These are phyloP conservation scores for Zeugodacus cucurbitae DNA, from an alignment of 1,140 invertebrate species.

Conservation along the genomic window DNA sequence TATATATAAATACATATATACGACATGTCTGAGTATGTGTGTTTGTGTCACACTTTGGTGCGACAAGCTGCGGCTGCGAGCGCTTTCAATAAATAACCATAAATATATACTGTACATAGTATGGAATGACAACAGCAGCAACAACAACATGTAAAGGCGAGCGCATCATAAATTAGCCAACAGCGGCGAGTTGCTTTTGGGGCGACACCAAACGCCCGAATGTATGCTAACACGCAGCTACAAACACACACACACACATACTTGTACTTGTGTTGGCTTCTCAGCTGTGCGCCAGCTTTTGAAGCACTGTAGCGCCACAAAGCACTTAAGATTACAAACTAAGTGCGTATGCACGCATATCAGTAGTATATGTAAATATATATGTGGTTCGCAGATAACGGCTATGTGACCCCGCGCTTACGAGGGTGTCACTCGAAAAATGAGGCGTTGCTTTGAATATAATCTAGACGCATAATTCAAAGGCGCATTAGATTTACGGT, in stretches of 20 bases:
- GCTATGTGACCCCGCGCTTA: not conserved
- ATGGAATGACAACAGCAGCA: not conserved
- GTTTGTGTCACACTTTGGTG: not conserved
- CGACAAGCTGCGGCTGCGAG: not conserved
- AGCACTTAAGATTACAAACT: not conserved
- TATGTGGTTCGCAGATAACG: not conserved
- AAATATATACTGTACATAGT: not conserved
- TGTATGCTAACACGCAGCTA: not conserved
- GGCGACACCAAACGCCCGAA: not conserved
- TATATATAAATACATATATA: not conserved
- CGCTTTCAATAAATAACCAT: not conserved
- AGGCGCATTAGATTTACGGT: not conserved
- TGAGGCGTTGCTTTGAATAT: not conserved
- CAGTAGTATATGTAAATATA: not conserved
- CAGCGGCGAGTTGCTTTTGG: not conserved
- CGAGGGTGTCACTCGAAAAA: slow-evolving; percentile 7
- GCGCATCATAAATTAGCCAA: not conserved
- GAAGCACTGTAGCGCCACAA: not conserved
- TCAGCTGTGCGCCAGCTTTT: not conserved
- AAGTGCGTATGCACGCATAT: not conserved
- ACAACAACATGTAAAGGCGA: not conserved
- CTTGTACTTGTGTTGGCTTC: too few relatives aligned
- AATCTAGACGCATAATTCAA: not conserved
- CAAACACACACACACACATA: not conserved
- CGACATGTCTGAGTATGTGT: not conserved